phyloP scores from a whole-genome alignment of 2,888 invertebrate genomes.

The Rhingia campestris region DNA sequence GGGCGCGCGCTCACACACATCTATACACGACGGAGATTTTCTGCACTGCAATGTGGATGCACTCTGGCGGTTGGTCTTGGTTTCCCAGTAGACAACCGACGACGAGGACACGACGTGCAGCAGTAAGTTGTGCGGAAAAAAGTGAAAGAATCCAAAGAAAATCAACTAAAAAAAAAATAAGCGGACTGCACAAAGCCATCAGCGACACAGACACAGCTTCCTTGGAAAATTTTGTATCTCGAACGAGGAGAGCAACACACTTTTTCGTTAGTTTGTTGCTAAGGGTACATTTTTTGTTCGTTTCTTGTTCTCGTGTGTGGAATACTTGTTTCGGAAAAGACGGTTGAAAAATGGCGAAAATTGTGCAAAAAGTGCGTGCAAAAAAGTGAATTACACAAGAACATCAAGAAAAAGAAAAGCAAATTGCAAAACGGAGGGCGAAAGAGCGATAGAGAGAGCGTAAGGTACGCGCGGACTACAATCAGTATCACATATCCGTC shows the following conservation, averaged over 20 bases:
- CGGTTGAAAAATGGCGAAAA: constrained; percentile 65
- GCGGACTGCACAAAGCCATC: constrained; percentile 32
- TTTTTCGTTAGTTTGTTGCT: constrained; percentile 57
- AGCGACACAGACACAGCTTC: constrained; percentile 37
- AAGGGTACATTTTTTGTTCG: constrained; percentile 58
- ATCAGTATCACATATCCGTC: constrained; percentile 35
- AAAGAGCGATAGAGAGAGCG: neutral
- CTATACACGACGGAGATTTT: constrained; percentile 22
- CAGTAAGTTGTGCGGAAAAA: constrained; percentile 55
- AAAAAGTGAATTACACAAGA: constrained; percentile 13
- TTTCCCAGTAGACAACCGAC: constrained; percentile 43
- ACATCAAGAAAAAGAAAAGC: constrained; percentile 5
- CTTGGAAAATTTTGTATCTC: constrained; percentile 67
- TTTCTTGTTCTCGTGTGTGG: constrained; percentile 27
- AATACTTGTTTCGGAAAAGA: constrained; percentile 62
- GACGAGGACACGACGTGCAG: constrained; percentile 53
- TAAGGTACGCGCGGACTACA: constrained; percentile 32
- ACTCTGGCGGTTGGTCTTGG: constrained; percentile 44
- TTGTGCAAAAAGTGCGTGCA: constrained; percentile 61
- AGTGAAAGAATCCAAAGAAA: constrained; percentile 33
- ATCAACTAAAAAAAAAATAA: neutral
- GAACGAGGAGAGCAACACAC: constrained; percentile 33
- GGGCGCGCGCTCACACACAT: constrained; percentile 20
- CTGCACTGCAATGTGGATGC: constrained; percentile 66
- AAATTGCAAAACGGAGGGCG: constrained; percentile 13